Evolutionary conservation across 2,113 vertebrate genomes (phyloP).

Genomic region (Neomonachus schauinslandi): DNA sequence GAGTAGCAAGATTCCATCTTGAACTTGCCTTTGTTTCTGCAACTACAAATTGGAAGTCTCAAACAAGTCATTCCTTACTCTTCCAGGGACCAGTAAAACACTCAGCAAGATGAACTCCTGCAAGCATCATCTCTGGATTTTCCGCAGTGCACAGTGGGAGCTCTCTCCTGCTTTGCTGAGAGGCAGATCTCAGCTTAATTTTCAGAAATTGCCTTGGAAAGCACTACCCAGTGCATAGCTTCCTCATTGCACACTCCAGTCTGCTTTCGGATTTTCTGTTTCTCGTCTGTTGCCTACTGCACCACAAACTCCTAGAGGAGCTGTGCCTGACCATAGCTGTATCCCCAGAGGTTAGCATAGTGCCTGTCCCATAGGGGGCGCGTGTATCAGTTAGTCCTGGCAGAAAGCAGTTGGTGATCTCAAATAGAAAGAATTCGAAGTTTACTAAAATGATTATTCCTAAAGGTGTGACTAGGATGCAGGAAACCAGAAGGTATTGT

Average conservation of each 20-base stretch:
- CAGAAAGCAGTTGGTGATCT: neutral
- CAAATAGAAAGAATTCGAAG: neutral
- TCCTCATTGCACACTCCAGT: neutral
- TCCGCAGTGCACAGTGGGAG: neutral
- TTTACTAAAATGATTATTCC: neutral
- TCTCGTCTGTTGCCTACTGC: neutral
- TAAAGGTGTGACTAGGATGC: neutral
- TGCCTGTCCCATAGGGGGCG: neutral
- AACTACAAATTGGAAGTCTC: neutral
- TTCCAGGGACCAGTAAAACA: neutral
- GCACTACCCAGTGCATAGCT: neutral
- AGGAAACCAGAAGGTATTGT: neutral
- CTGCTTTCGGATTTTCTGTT: neutral
- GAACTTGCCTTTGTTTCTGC: constrained; percentile 22
- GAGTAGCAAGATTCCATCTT: neutral
- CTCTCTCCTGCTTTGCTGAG: neutral
- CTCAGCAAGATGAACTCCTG: neutral
- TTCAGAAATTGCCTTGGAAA: neutral
- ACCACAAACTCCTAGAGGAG: neutral
- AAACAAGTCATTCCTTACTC: neutral
- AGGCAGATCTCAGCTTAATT: neutral
- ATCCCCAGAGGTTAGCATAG: neutral
- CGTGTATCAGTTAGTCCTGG: neutral
- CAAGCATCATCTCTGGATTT: neutral
- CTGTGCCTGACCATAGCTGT: neutral